A percentile compares a stretch with the other conserved stretches of the same genome.
Evolutionary conservation across 1,140 invertebrate species (phyloP).

Genomic region (Macrostomum lignano): DNA sequence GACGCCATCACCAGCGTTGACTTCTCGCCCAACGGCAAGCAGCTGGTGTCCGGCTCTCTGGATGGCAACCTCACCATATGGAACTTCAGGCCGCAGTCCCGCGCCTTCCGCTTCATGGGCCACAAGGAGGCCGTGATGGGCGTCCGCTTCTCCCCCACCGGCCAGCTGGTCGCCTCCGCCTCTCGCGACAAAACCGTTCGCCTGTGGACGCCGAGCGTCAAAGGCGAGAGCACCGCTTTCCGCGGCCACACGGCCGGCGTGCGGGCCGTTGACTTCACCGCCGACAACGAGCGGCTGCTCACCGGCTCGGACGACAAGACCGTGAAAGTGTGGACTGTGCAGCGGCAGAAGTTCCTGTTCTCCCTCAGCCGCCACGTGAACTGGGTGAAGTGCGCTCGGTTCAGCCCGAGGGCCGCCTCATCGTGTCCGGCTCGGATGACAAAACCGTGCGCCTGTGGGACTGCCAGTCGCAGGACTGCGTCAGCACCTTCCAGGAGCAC

Average conservation of each 20-base stretch:
- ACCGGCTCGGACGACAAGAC: slow-evolving; percentile 64
- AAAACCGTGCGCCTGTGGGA: slow-evolving; percentile 47
- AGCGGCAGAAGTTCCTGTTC: slow-evolving; percentile 40
- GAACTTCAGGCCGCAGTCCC: no score
- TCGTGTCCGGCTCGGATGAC: slow-evolving; percentile 59
- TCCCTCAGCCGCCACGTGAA: slow-evolving; percentile 53
- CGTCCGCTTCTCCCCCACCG: slow-evolving; percentile 46
- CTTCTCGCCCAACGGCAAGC: slow-evolving; percentile 43
- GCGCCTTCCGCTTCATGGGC: slow-evolving; percentile 26
- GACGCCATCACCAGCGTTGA: slow-evolving; percentile 41
- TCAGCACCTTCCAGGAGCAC: slow-evolving; percentile 45
- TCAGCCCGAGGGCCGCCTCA: slow-evolving; percentile 40
- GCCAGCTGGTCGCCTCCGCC: slow-evolving; percentile 46
- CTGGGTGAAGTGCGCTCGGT: slow-evolving; percentile 53
- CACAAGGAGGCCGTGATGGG: slow-evolving; percentile 31
- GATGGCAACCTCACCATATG: no score
- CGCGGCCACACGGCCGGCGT: slow-evolving; percentile 47
- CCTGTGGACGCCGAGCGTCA: slow-evolving; percentile 50
- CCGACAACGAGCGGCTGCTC: slow-evolving; percentile 41
- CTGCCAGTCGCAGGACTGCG: slow-evolving; percentile 36
- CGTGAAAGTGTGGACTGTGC: slow-evolving; percentile 35
- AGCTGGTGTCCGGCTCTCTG: no score
- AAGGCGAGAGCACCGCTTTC: slow-evolving; percentile 38
- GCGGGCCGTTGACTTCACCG: slow-evolving; percentile 44
- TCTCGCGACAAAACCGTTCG: slow-evolving; percentile 51